Percentiles rank a stretch among this genome's conserved stretches.
phyloP scores from a whole-genome alignment of 2,888 invertebrate genomes.

The Andrena bicolor region DNA sequence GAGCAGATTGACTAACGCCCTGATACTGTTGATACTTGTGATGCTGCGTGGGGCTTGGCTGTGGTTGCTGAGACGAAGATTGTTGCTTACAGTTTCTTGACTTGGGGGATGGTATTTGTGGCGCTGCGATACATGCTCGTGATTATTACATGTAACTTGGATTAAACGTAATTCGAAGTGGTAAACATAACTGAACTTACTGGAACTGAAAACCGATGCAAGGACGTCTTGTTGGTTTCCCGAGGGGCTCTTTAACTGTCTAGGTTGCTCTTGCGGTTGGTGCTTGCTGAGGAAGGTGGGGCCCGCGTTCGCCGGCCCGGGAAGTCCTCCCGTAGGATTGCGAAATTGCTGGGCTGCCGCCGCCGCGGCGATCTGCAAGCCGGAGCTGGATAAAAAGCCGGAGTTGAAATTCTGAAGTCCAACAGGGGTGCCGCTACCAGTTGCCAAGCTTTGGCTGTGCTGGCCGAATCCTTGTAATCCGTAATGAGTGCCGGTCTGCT shows the following conservation, averaged over 20 bases:
- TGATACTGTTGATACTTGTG: constrained; percentile 87
- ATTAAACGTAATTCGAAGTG: background rate
- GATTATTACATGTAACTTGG: background rate
- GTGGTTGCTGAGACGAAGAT: constrained; percentile 85
- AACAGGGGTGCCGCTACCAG: constrained; percentile 84
- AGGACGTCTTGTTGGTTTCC: constrained; percentile 86
- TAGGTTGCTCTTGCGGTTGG: constrained; percentile 83
- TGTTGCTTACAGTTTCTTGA: constrained; percentile 86
- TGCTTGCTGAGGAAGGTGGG: constrained; percentile 83
- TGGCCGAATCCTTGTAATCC: constrained; percentile 85
- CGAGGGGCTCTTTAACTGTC: constrained; percentile 83
- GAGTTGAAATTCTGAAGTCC: constrained; percentile 86
- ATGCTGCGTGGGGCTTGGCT: constrained; percentile 87
- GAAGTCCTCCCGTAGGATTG: constrained; percentile 86
- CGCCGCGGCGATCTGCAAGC: constrained; percentile 88
- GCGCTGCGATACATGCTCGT: constrained; percentile 80
- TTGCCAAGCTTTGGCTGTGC: constrained; percentile 82
- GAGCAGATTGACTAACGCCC: constrained; percentile 85
- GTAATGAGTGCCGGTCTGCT: constrained; percentile 84
- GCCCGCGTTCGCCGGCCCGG: constrained; percentile 81
- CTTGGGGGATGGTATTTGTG: constrained; percentile 88
- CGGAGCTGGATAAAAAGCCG: constrained; percentile 87
- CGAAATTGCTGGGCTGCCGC: constrained; percentile 89
- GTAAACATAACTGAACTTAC: constrained; percentile 79
- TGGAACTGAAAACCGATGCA: constrained; percentile 87